phyloP scores from a whole-genome alignment of 37 sponge, comb jelly and placozoan genomes.

The Tethya wilhelma region DNA sequence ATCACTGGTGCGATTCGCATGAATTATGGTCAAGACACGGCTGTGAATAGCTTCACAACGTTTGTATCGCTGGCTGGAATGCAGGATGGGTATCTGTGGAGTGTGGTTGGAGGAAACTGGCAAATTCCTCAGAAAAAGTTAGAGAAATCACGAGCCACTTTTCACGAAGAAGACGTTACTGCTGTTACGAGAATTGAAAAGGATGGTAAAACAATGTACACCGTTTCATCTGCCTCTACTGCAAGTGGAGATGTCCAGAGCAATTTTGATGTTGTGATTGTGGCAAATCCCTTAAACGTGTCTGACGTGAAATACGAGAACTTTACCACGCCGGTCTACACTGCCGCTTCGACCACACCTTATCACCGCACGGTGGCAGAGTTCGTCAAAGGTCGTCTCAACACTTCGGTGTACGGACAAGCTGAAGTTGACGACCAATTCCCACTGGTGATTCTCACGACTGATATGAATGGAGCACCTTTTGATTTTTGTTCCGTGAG shows the following conservation, averaged over 20 bases:
- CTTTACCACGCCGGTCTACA: slow-evolving; percentile 64
- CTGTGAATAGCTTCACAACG: slow-evolving; percentile 63
- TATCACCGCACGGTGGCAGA: slow-evolving; percentile 83
- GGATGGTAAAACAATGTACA: slow-evolving; percentile 19
- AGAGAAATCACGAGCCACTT: slow-evolving; percentile 56
- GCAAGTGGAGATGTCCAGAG: background rate
- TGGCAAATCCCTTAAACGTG: slow-evolving; percentile 72
- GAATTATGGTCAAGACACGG: slow-evolving; percentile 80
- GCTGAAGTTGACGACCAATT: slow-evolving; percentile 18
- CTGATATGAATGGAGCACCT: slow-evolving; percentile 29
- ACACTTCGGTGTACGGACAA: slow-evolving; percentile 60
- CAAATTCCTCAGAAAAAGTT: slow-evolving; percentile 65
- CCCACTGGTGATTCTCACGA: slow-evolving; percentile 65
- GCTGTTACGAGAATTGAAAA: slow-evolving; percentile 30
- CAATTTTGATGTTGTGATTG: slow-evolving; percentile 78
- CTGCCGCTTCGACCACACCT: slow-evolving; percentile 34
- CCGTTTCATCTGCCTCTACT: background rate
- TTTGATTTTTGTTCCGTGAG: slow-evolving; percentile 61
- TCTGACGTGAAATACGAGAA: slow-evolving; percentile 59
- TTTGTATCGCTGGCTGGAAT: slow-evolving; percentile 83
- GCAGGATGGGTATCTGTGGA: slow-evolving; percentile 73
- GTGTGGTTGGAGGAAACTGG: slow-evolving; percentile 82
- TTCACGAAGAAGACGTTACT: slow-evolving; percentile 55
- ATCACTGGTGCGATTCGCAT: slow-evolving; percentile 58
- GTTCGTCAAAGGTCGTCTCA: slow-evolving; percentile 69